phyloP scores from a whole-genome alignment of 2,888 invertebrate species.

The Stegana nigrithorax region DNA sequence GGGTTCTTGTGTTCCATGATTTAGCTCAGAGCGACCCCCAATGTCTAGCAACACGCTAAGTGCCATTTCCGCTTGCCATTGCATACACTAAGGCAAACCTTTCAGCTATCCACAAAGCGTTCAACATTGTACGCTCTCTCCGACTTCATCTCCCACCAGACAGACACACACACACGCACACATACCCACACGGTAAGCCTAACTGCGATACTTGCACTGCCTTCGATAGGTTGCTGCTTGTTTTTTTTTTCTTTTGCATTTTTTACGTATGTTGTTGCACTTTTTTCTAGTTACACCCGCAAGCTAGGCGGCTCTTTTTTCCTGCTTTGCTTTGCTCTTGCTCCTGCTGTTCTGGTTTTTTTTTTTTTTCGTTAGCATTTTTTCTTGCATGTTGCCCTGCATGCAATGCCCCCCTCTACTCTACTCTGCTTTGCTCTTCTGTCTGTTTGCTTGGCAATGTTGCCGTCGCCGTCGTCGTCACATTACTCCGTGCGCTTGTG shows the following conservation, averaged over 20 bases:
- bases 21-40: too few relatives aligned
- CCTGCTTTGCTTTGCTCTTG: not conserved
- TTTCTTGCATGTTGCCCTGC: conserved; percentile 5
- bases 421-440: conserved; percentile 1
- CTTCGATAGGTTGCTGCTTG: too few relatives aligned
- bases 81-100: not conserved
- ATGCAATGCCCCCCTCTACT: conserved; percentile 3
- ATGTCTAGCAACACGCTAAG: too few relatives aligned
- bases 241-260: conserved; percentile 9
- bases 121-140: too few relatives aligned
- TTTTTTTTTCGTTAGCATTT: conserved; percentile 12
- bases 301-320: not conserved
- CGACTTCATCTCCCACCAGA: too few relatives aligned
- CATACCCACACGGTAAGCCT: too few relatives aligned
- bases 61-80: conserved; percentile 14
- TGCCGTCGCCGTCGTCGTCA: too few relatives aligned
- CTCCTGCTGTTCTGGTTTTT: conserved; percentile 27
- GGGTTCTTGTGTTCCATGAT: too few relatives aligned
- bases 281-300: not conserved
- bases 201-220: not conserved
- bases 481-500: conserved; percentile 41
- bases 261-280: not conserved
- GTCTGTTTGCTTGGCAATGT: conserved; percentile 27
- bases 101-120: conserved; percentile 11
- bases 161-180: conserved; percentile 10